phyloP scores from a whole-genome alignment of 1,140 invertebrate genomes.

The Antheraea mylitta region DNA sequence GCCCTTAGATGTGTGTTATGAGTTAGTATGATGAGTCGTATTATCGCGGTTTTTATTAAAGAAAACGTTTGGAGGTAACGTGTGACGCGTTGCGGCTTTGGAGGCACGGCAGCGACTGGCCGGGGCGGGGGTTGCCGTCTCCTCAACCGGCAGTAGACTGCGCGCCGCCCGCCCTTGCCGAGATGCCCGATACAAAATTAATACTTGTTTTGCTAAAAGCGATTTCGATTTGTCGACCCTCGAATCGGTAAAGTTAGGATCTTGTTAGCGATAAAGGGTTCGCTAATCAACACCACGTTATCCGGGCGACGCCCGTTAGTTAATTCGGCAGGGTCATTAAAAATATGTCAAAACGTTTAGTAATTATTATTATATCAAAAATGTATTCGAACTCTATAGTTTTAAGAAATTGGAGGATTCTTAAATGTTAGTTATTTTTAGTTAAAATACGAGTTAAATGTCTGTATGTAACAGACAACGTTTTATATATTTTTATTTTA shows the following conservation, averaged over 20 bases:
- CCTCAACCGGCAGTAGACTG: conserved; percentile 30
- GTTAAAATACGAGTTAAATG: no score
- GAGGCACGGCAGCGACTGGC: conserved; percentile 52
- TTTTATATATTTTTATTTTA: no score
- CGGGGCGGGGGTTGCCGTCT: conserved; percentile 41
- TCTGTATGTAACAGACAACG: no score
- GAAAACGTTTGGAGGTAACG: conserved; percentile 24
- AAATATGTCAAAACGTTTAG: background rate
- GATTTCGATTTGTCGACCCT: conserved; percentile 73
- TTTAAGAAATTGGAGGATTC: no score
- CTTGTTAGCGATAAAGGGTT: conserved; percentile 75
- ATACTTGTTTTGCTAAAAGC: conserved; percentile 76
- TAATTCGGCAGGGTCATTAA: conserved; percentile 16
- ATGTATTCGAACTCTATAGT: no score
- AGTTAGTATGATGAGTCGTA: conserved; percentile 11
- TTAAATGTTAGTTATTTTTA: no score
- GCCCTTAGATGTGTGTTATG: background rate
- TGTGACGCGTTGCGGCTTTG: conserved; percentile 40
- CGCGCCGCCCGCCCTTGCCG: conserved; percentile 55
- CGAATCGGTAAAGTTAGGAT: conserved; percentile 74
- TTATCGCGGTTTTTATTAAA: conserved; percentile 42
- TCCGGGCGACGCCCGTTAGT: conserved; percentile 23
- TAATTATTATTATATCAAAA: background rate
- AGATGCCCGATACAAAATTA: conserved; percentile 72
- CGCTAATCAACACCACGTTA: conserved; percentile 52